Evolutionary conservation across 2,888 invertebrate species (phyloP), one percentile per base, ranked within the genome.

Genomic region (Nemotelus pantherinus): DNA sequence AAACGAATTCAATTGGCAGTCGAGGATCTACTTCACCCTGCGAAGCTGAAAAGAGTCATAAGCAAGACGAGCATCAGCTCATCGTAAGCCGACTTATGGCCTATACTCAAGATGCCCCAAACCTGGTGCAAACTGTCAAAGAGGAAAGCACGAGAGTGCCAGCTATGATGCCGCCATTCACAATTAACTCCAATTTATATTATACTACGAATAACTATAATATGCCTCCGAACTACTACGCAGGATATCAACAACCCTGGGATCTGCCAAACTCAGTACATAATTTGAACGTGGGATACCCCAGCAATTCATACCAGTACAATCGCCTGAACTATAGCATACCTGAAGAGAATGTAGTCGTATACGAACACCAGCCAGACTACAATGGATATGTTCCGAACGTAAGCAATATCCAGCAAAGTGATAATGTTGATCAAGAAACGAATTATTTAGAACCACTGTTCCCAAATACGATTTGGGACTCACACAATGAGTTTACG

Each of bases 21-120:
- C 63, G 63, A 7, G 25, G 65, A 25, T 76, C 77, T 41, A 9
- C 77, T 25, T 76, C 79, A 4, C 76, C 79, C 6, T 70, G 65
- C 3, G 58, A 25, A 41, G 25, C 64, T 4, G 55, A 64, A 2
- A 70, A 57, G 39, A 7, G 7, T 9, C 3, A 57, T 43, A 39
- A 63, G n/a, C 6, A 44, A 10, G 78, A 78, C 44, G 77, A 76
- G 58, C 81, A 81, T 65, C 78, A 80, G 47, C 78, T 77, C 57
- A 80, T 80, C 60, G 81, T 81, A 6, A 77, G 74, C 41, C 76
- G 80, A 50, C 75, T 81, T 25, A 79, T 81, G 80, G 60, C 79
- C 6, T 80, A 78, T 63, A 79, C 80, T 10, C 80, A 79, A 65
- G 79, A 77, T 67, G 55, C 63, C 2, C 10, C 48, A n/a, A 25